Conservation (phyloP, 2,888 invertebrate genomes). For the Augochlorella aurata region DNA sequence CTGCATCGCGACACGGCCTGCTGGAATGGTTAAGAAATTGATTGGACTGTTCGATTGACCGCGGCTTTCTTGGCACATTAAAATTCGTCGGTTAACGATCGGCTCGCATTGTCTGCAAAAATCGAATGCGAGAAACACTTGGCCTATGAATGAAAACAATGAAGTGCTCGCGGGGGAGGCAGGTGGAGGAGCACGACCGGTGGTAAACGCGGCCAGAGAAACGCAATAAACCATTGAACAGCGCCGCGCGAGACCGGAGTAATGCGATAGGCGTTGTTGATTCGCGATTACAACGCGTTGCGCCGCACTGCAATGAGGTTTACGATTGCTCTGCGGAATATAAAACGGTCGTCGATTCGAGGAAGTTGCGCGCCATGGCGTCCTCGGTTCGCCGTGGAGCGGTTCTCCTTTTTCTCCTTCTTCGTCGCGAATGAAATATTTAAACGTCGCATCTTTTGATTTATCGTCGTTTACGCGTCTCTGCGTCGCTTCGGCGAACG, state of each 20-base stretch:
- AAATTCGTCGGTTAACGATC: neutral
- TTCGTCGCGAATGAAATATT: slow-evolving; percentile 46
- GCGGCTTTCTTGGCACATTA: neutral
- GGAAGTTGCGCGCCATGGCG: slow-evolving; percentile 36
- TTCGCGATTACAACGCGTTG: slow-evolving; percentile 55
- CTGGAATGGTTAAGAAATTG: neutral
- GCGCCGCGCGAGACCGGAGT: slow-evolving; percentile 24
- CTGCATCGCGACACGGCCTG: no score
- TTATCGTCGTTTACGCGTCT: slow-evolving; percentile 30
- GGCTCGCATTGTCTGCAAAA: neutral
- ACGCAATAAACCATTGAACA: slow-evolving; percentile 40
- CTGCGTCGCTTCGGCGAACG: slow-evolving; percentile 10
- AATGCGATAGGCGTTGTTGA: slow-evolving; percentile 54
- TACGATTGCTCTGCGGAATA: slow-evolving; percentile 55
- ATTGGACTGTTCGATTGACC: neutral
- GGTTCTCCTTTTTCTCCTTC: neutral
- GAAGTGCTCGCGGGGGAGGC: neutral
- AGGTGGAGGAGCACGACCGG: neutral
- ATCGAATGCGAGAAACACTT: neutral
- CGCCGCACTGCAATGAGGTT: slow-evolving; percentile 59
- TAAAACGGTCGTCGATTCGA: slow-evolving; percentile 53
- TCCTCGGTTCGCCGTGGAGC: slow-evolving; percentile 46
- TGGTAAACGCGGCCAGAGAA: slow-evolving; percentile 17
- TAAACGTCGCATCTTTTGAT: slow-evolving; percentile 45
- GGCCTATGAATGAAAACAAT: slow-evolving; percentile 9